phyloP scores from a whole-genome alignment of 2,113 vertebrate genomes.

The Craseonycteris thonglongyai region DNA sequence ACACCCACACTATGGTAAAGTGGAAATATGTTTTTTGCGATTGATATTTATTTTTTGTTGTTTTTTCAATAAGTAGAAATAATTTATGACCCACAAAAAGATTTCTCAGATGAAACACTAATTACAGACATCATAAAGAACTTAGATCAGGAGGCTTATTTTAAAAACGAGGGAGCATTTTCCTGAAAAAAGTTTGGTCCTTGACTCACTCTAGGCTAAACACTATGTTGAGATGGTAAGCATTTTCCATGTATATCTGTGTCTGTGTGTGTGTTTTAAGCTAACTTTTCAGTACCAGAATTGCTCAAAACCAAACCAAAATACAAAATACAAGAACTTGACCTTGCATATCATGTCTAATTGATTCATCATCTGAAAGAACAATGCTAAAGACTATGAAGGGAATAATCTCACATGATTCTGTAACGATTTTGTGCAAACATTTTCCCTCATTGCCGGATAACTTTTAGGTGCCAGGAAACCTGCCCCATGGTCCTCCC shows the following conservation, averaged over 20 bases:
- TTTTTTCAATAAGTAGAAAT: constrained; percentile 84
- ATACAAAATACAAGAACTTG: constrained; percentile 67
- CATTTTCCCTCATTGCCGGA: constrained; percentile 60
- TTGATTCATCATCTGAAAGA: constrained; percentile 72
- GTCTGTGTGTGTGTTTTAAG: constrained; percentile 29
- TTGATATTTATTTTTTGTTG: constrained; percentile 45
- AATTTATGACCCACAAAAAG: constrained; percentile 82
- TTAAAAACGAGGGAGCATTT: constrained; percentile 85
- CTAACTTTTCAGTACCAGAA: constrained; percentile 63
- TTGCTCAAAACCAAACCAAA: constrained; percentile 54
- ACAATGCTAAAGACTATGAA: constrained; percentile 57
- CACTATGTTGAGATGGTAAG: constrained; percentile 74
- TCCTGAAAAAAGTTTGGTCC: constrained; percentile 87
- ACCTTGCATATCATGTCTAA: constrained; percentile 64
- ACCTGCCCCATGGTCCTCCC: constrained; percentile 38
- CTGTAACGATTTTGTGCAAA: constrained; percentile 61
- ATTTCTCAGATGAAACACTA: constrained; percentile 79
- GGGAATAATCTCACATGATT: constrained; percentile 52
- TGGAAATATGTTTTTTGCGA: constrained; percentile 77
- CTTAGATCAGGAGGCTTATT: constrained; percentile 83
- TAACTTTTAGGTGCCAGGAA: constrained; percentile 65
- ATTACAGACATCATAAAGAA: constrained; percentile 83
- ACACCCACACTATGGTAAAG: constrained; percentile 80
- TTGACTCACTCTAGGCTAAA: constrained; percentile 79
- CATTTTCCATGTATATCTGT: constrained; percentile 41